Evolutionary conservation across 2,113 vertebrate genomes (phyloP).

Genomic region (Lepisosteus osseus): DNA sequence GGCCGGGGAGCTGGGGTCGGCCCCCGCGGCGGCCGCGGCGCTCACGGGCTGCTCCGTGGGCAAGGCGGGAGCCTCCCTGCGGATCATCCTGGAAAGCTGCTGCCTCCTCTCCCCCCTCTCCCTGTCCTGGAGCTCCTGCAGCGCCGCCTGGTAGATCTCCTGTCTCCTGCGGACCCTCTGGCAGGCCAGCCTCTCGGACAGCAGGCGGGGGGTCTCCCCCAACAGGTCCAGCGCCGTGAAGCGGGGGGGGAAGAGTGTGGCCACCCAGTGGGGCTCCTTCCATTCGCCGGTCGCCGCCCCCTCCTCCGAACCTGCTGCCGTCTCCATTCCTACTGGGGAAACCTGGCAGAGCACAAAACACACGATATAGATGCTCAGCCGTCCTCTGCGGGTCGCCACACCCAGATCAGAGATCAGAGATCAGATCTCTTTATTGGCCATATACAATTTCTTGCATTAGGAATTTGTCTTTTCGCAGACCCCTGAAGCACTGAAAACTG

Average conservation of each 20-base stretch:
- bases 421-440: too few relatives aligned
- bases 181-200: slow-evolving; percentile 36
- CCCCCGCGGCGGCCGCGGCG: not conserved
- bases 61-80: slow-evolving; percentile 20
- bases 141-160: slow-evolving; percentile 31
- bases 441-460: too few relatives aligned
- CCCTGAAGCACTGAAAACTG: too few relatives aligned
- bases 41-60: not conserved
- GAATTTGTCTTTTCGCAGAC: too few relatives aligned
- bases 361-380: too few relatives aligned
- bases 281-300: slow-evolving; percentile 20
- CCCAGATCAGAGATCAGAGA: too few relatives aligned
- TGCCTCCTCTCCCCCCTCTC: slow-evolving; percentile 35
- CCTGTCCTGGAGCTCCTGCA: slow-evolving; percentile 39
- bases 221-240: slow-evolving; percentile 42
- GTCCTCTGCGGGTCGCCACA: too few relatives aligned
- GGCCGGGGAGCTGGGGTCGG: not conserved
- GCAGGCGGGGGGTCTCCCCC: slow-evolving; percentile 21
- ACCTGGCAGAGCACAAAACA: too few relatives aligned
- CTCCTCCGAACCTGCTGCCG: not conserved
- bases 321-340: not conserved
- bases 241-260: slow-evolving; percentile 42
- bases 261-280: slow-evolving; percentile 40
- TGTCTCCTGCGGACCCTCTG: slow-evolving; percentile 30
- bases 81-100: slow-evolving; percentile 28